Base-by-base conservation (phyloP, 2,888 invertebrate genomes). In the Pseudoips prasinana region DNA sequence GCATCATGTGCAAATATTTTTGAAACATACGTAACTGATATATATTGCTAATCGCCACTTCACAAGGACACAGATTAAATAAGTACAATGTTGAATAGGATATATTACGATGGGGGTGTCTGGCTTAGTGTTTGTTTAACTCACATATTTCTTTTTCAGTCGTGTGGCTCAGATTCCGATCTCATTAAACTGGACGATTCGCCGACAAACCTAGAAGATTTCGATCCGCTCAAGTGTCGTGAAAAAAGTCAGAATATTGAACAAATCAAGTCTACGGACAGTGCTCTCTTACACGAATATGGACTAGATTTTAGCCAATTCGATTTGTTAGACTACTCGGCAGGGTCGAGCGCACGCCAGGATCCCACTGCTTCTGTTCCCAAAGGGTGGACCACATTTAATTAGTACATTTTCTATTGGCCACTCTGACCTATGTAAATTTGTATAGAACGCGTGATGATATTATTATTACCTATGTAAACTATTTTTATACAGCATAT, bases 221-320 rank as follows among this genome's bases (percentile, higher is more conserved):
- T 86, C 53, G 87, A 89, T 68, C 86, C 85, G 26, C 72, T 83
- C 50, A 76, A 75, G 64, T 69, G 68, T 54, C 76, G 79, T 35
- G 77, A 78, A 61, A 82, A 70, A 62, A 66, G 50, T 39, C 73
- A 73, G 30, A 79, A 69, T 59, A 60, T 59, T 25, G 82, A 81
- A 37, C 73, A 65, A 81, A 89, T 71, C 43, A 82, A 79, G 56
- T 73, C 82, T 3, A 69, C 84, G 39, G 94, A 94, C 60, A 90
- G 91, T 61, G 93, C 93, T 64, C 84, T 94, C 33, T 85, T 94
- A 46, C 91, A 92, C 59, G 94, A 94, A 59, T 94, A 94, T 61
- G 94, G 94, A 32, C 80, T 94, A 50, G 92, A 94, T 75, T 94
- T 94, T 49, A 86, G 86, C 47, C 76, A 77, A 41, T 87, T 83